A percentile compares a stretch with the other conserved stretches of the same genome.
Evolutionary conservation across 2,797 vertebrate genomes (phyloP).

Genomic region (Phoebastria nigripes): DNA sequence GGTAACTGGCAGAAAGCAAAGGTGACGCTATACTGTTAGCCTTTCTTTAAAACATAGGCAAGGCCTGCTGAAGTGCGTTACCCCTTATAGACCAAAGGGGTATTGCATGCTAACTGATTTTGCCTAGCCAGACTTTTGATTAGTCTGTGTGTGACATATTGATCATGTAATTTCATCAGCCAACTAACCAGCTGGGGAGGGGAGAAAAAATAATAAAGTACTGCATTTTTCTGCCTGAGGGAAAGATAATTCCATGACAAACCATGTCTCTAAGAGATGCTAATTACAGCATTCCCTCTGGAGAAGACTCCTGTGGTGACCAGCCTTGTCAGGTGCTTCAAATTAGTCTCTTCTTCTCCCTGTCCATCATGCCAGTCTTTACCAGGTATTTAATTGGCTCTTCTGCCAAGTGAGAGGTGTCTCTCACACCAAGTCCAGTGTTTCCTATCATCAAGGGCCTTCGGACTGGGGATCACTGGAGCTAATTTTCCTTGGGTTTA

Average conservation of each 20-base stretch:
- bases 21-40: background rate
- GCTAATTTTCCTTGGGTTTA: background rate
- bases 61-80: background rate
- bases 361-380: background rate
- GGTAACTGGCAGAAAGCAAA: background rate
- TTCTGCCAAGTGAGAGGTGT: background rate
- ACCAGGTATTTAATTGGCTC: background rate
- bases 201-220: background rate
- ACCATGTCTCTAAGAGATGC: background rate
- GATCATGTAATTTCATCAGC: background rate
- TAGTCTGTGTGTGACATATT: background rate
- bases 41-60: background rate
- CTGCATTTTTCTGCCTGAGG: background rate
- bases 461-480: background rate
- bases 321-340: background rate
- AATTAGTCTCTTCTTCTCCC: background rate
- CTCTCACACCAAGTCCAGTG: rapidly evolving
- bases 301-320: background rate
- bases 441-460: background rate
- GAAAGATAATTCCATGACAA: background rate
- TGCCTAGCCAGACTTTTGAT: background rate
- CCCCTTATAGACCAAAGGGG: background rate
- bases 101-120: background rate
- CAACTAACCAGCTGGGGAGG: background rate
- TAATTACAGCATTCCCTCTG: background rate